A percentile compares a stretch with the other conserved stretches of the same genome.
Conservation (phyloP, 2,113 vertebrate genomes). For the Hiodon tergisus region DNA sequence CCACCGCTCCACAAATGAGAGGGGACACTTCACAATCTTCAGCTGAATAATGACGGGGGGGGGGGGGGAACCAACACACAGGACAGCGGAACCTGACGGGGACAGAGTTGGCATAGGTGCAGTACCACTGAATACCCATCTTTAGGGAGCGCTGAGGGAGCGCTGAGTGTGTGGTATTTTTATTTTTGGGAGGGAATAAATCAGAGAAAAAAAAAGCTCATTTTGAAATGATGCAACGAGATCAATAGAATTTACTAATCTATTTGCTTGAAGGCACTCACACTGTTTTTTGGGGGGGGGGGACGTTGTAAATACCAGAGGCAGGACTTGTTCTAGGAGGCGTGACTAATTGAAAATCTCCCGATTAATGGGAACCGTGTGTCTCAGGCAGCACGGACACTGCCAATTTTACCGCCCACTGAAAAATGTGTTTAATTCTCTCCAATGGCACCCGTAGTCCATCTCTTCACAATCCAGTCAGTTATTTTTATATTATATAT, state of each 20-base stretch:
- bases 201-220: slow-evolving; percentile 20
- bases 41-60: slow-evolving; percentile 25
- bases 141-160: slow-evolving; percentile 20
- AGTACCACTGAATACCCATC: slow-evolving; percentile 41
- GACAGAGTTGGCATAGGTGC: slow-evolving; percentile 40
- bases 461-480: slow-evolving; percentile 13
- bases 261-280: slow-evolving; percentile 33
- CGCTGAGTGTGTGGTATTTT: slow-evolving; percentile 8
- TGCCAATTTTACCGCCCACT: slow-evolving; percentile 35
- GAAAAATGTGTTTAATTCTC: slow-evolving; percentile 50
- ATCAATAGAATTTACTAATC: slow-evolving; percentile 51
- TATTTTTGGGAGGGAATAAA: slow-evolving; percentile 9
- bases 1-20: too few species aligned
- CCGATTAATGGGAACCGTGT: slow-evolving; percentile 42
- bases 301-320: slow-evolving; percentile 40
- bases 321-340: slow-evolving; percentile 44
- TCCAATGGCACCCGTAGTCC: slow-evolving; percentile 25
- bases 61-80: slow-evolving; percentile 46
- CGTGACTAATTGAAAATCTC: slow-evolving; percentile 60
- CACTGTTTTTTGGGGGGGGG: slow-evolving; percentile 21
- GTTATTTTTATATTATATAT: not conserved
- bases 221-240: slow-evolving; percentile 28
- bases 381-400: slow-evolving; percentile 20
- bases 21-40: too few species aligned
- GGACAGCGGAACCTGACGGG: slow-evolving; percentile 39